Evolutionary conservation across 2,113 vertebrate genomes (phyloP).

Genomic region (Sphyrna mokarran): DNA sequence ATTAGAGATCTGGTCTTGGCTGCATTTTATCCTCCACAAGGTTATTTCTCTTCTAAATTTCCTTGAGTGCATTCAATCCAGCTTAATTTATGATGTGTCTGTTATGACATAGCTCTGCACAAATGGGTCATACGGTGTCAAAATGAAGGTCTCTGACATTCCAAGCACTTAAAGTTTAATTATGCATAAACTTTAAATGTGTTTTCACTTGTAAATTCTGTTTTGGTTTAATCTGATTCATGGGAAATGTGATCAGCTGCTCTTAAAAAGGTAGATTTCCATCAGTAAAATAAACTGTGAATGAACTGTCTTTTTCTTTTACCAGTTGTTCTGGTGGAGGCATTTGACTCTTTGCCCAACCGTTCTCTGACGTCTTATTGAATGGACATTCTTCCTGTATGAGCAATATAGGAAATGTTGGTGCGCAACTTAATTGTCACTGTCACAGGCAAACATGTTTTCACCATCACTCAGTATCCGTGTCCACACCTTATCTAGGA

Average conservation of each 20-base stretch:
- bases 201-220: background rate
- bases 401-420: background rate
- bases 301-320: background rate
- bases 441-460: background rate
- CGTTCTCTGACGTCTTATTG: background rate
- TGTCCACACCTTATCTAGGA: background rate
- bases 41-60: background rate
- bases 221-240: background rate
- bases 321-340: background rate
- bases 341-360: background rate
- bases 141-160: background rate
- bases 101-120: background rate
- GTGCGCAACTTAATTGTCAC: background rate
- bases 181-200: background rate
- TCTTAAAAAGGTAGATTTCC: background rate
- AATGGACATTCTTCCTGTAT: background rate
- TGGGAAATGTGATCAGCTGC: background rate
- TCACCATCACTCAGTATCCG: background rate
- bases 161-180: background rate
- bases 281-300: background rate
- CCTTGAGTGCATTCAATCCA: background rate
- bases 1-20: background rate
- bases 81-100: background rate
- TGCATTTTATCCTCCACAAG: background rate
- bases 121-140: background rate